phyloP scores from a whole-genome alignment of 2,113 vertebrate genomes.

The Neolamprologus hecqui region DNA sequence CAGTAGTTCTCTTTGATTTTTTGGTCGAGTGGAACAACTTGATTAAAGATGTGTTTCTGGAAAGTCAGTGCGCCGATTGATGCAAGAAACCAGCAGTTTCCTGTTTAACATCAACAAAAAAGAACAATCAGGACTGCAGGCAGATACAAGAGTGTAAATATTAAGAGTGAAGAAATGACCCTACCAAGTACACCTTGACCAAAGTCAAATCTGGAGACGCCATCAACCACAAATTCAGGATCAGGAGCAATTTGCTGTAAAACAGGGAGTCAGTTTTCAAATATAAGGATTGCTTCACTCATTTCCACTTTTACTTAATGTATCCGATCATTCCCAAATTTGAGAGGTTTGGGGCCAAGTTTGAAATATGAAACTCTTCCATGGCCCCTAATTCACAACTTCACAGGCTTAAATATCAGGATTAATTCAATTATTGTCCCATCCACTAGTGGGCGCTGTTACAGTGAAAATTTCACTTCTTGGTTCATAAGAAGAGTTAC shows the following conservation, averaged over 20 bases:
- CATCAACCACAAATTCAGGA: constrained; percentile 47
- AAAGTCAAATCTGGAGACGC: constrained; percentile 64
- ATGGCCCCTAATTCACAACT: not conserved
- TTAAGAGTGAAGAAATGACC: not conserved
- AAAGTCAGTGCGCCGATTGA: constrained; percentile 69
- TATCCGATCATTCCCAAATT: too few species aligned
- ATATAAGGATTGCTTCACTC: not conserved
- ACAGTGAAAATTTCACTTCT: not conserved
- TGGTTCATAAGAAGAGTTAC: not conserved
- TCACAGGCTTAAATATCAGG: not conserved
- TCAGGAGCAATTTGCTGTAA: constrained; percentile 38
- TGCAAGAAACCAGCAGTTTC: constrained; percentile 74
- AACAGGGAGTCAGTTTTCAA: not conserved
- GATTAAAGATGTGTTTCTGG: not conserved
- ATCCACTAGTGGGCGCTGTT: not conserved
- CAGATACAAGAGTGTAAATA: not conserved
- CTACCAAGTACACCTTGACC: constrained; percentile 62
- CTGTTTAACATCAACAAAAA: not conserved
- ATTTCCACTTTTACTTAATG: too few species aligned
- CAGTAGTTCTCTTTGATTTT: constrained; percentile 41
- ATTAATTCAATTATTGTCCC: not conserved
- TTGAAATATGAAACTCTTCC: not conserved
- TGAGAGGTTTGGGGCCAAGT: too few species aligned
- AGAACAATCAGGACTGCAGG: not conserved
- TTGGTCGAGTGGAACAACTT: constrained; percentile 6